Conservation (phyloP, 2,888 invertebrate species). For the Automeris io region DNA sequence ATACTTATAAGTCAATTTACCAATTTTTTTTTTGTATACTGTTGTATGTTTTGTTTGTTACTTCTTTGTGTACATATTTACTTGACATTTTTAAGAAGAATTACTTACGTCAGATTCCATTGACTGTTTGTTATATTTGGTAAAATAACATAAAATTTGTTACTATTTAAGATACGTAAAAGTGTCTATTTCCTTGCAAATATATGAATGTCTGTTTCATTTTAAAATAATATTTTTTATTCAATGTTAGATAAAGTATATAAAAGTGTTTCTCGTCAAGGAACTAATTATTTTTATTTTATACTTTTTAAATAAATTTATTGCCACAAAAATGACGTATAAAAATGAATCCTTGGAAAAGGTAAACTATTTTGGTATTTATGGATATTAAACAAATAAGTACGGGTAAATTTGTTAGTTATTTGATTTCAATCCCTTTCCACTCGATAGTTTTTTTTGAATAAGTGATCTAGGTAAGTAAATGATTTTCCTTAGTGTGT, state of each 20-base stretch:
- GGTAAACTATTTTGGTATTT: background rate
- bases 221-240: background rate
- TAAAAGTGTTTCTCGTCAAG: background rate
- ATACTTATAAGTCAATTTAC: too few species aligned
- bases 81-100: background rate
- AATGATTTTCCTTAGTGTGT: too few species aligned
- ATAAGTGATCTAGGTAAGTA: too few species aligned
- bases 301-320: background rate
- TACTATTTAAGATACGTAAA: background rate
- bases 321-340: background rate
- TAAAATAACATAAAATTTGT: background rate
- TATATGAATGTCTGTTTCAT: background rate
- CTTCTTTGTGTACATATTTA: background rate
- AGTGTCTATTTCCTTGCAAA: background rate
- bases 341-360: background rate
- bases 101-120: background rate
- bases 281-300: background rate
- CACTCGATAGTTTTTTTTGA: too few species aligned
- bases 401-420: too few species aligned
- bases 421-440: too few species aligned
- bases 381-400: background rate
- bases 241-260: background rate
- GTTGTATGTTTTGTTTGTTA: background rate
- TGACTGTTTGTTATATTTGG: background rate
- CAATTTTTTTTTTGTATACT: background rate